Percentiles rank a stretch among this genome's conserved stretches.
phyloP scores from a whole-genome alignment of 2,888 invertebrate species.

The Acrobasis repandana region DNA sequence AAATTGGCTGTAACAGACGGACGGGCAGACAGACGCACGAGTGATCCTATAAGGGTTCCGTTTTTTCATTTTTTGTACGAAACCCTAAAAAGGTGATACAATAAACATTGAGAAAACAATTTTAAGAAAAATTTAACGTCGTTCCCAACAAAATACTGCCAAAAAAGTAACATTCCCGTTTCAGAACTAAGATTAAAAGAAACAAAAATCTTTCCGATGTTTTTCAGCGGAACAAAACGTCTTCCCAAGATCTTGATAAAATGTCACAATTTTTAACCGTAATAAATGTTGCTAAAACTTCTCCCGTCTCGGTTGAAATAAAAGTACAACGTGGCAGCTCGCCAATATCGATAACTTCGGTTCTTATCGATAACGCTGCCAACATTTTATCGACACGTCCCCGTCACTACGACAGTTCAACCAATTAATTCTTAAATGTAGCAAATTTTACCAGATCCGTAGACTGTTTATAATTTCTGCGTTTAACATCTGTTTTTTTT shows the following conservation, averaged over 20 bases:
- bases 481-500: slow-evolving; percentile 1
- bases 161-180: background rate
- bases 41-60: no score
- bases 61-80: no score
- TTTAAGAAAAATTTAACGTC: background rate
- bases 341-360: slow-evolving; percentile 16
- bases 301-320: slow-evolving; percentile 14
- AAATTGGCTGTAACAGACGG: no score
- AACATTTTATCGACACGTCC: slow-evolving; percentile 24
- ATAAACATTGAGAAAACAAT: no score
- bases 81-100: no score
- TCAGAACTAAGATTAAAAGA: background rate
- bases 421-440: slow-evolving; percentile 57
- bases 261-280: slow-evolving; percentile 20
- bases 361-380: slow-evolving; percentile 24
- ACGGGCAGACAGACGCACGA: no score
- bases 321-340: slow-evolving; percentile 8
- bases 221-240: background rate
- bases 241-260: slow-evolving; percentile 11
- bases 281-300: slow-evolving; percentile 19
- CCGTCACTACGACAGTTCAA: slow-evolving; percentile 49
- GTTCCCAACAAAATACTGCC: background rate
- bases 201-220: background rate
- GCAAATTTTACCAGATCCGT: slow-evolving; percentile 26
- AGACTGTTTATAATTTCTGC: slow-evolving; percentile 3